Evolutionary conservation across 2,797 vertebrate genomes (phyloP).

Genomic region (Rhodeus uyekii): DNA sequence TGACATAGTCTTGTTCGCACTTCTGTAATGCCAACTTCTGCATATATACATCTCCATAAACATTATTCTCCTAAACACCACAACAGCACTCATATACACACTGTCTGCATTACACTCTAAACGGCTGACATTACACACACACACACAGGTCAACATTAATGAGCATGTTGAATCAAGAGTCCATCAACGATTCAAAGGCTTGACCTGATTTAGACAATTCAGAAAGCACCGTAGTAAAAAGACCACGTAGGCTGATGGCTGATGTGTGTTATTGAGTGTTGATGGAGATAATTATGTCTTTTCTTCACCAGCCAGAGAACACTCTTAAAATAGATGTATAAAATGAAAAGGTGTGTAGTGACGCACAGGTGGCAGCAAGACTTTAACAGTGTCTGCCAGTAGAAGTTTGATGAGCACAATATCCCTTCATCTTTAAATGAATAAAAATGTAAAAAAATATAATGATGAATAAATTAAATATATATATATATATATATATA

Average conservation of each 20-base stretch:
- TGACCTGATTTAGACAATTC: background rate
- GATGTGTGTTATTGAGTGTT: background rate
- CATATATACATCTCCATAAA: conserved; percentile 30
- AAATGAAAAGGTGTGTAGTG: background rate
- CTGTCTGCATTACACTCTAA: conserved; percentile 9
- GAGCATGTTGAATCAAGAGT: background rate
- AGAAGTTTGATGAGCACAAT: background rate
- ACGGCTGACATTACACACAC: conserved; percentile 1
- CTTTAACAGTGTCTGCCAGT: background rate
- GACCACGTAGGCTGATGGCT: background rate
- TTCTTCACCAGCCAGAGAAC: background rate
- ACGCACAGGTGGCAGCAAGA: background rate
- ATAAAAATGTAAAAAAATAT: background rate
- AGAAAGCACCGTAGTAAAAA: background rate
- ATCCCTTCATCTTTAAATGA: background rate
- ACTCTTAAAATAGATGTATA: background rate
- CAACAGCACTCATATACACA: background rate
- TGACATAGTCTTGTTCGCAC: conserved; percentile 49
- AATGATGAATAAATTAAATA: background rate
- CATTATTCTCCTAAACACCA: background rate
- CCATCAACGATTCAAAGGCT: conserved; percentile 13
- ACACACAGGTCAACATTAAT: conserved; percentile 3
- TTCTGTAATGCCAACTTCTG: conserved; percentile 57
- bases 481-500: too few species aligned
- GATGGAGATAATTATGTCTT: conserved; percentile 14